A percentile compares a stretch with the other conserved stretches of the same genome.
Conservation (phyloP, 2,797 vertebrate genomes). For the Cyclopterus lumpus region DNA sequence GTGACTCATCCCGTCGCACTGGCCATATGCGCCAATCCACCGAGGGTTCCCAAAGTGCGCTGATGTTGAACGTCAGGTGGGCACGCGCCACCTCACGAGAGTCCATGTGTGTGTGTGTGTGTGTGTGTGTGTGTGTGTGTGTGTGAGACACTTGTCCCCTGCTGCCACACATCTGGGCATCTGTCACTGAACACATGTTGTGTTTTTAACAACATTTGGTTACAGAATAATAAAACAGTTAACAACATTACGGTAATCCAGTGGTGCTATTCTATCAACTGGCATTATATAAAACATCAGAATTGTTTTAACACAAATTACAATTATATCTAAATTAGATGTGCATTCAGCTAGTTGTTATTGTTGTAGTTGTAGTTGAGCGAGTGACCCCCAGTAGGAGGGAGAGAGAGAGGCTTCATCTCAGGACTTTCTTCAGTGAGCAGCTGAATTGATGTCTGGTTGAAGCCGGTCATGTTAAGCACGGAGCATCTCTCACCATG, state of each 20-base stretch:
- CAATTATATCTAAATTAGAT: neutral
- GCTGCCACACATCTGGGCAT: slow-evolving; percentile 4
- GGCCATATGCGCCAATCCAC: neutral
- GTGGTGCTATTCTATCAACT: neutral
- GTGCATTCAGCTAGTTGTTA: neutral
- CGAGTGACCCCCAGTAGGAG: neutral
- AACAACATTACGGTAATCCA: neutral
- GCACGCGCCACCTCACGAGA: neutral
- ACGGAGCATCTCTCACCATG: slow-evolving; percentile 42
- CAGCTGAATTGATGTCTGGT: slow-evolving; percentile 37
- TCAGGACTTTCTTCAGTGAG: slow-evolving; percentile 28
- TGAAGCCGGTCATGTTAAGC: slow-evolving; percentile 42
- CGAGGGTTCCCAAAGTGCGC: neutral
- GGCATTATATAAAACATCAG: neutral
- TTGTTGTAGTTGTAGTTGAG: neutral
- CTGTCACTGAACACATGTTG: neutral
- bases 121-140: neutral
- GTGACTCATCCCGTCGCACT: slow-evolving; percentile 67
- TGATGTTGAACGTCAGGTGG: slow-evolving; percentile 11
- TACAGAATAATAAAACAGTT: neutral
- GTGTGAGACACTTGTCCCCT: slow-evolving; percentile 9
- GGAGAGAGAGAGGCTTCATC: neutral
- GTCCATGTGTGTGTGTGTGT: neutral
- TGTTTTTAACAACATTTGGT: neutral
- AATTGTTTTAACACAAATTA: neutral